A percentile compares a stretch with the other conserved stretches of the same genome.
Evolutionary conservation across 2,888 invertebrate species (phyloP).

Genomic region (Apamea monoglypha): DNA sequence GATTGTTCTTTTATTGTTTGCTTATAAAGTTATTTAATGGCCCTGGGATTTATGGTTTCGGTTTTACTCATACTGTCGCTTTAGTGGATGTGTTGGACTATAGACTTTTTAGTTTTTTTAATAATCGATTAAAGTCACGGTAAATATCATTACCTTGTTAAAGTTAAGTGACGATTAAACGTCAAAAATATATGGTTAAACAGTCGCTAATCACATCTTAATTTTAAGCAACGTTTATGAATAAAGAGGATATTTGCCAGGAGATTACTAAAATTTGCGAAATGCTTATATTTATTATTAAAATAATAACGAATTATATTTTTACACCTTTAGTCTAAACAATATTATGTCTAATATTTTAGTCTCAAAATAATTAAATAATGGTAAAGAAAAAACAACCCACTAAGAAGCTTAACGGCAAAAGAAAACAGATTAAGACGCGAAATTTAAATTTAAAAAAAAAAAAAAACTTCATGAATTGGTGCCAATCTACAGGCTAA

Average conservation of each 20-base stretch:
- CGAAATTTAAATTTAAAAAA: conserved; percentile 11
- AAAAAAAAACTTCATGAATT: conserved; percentile 19
- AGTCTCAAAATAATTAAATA: background rate
- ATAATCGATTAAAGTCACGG: no score
- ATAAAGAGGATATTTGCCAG: background rate
- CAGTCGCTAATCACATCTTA: no score
- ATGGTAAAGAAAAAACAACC: no score
- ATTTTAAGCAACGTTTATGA: no score
- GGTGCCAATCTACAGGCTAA: conserved; percentile 35
- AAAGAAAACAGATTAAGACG: conserved; percentile 2
- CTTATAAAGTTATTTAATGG: conserved; percentile 48
- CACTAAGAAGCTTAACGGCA: background rate
- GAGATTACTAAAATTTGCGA: background rate
- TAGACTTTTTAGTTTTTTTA: background rate
- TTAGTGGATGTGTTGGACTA: background rate
- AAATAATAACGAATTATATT: background rate
- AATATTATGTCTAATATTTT: no score
- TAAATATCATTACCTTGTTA: no score
- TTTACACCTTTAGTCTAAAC: background rate
- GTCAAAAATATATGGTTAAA: no score
- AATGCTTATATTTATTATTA: background rate
- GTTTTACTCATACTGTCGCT: conserved; percentile 4
- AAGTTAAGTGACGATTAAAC: no score
- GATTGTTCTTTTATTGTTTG: conserved; percentile 59
- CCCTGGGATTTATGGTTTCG: conserved; percentile 47